phyloP scores from a whole-genome alignment of 2,888 invertebrate species.

The Pristionchus mayeri region DNA sequence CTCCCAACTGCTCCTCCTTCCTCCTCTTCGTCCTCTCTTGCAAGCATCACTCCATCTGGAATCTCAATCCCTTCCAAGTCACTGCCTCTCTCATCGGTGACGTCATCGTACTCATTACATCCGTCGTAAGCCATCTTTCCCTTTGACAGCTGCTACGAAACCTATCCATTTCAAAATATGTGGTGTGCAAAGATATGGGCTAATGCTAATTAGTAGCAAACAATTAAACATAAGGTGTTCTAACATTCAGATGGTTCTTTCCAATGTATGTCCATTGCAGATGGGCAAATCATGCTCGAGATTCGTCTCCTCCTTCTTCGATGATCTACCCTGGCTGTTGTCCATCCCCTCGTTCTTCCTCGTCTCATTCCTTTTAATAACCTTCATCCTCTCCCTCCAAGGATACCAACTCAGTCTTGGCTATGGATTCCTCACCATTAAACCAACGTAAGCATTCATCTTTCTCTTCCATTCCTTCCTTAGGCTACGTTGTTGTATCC shows the following conservation, averaged over 20 bases:
- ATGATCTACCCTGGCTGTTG: slow-evolving; percentile 41
- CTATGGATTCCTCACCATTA: slow-evolving; percentile 33
- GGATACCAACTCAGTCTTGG: slow-evolving; percentile 46
- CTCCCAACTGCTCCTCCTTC: slow-evolving; percentile 18
- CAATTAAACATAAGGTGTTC: too few relatives aligned
- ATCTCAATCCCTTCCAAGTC: slow-evolving; percentile 46
- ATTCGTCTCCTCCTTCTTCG: slow-evolving; percentile 43
- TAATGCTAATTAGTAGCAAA: too few relatives aligned
- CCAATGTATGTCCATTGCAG: slow-evolving; percentile 4
- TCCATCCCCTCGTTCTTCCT: slow-evolving; percentile 44
- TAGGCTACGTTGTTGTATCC: background rate
- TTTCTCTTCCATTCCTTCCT: background rate
- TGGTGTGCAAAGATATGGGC: too few relatives aligned
- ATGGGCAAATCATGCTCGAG: slow-evolving; percentile 23
- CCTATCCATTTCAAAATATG: too few relatives aligned
- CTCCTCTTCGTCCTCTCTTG: slow-evolving; percentile 21
- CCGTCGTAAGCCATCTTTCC: slow-evolving; percentile 4
- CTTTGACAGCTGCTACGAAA: too few relatives aligned
- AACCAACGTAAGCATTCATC: background rate
- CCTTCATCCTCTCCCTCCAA: background rate
- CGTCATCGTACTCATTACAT: slow-evolving; percentile 15
- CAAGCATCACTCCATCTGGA: slow-evolving; percentile 5
- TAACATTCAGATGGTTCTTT: too few relatives aligned
- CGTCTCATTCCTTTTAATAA: slow-evolving; percentile 11
- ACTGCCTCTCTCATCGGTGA: slow-evolving; percentile 41